These are phyloP conservation scores for Siderastrea radians DNA, from an alignment of 92 coral and sea anemone species.

Conservation along the genomic window DNA sequence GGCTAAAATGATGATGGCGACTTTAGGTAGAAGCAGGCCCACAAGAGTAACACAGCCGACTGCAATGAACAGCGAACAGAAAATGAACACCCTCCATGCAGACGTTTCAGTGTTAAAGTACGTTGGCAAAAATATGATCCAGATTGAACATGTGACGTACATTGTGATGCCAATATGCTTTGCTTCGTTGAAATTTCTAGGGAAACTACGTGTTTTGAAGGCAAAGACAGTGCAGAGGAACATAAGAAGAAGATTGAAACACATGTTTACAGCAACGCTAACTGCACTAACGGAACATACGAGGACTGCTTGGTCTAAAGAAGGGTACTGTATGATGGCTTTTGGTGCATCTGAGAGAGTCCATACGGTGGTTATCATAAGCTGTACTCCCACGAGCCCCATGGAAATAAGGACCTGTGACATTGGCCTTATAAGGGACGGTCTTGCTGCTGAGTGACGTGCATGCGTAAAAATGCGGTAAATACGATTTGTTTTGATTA, in stretches of 20 bases:
- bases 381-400: constrained; percentile 86
- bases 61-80: constrained; percentile 53
- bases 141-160: constrained; percentile 93
- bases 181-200: constrained; percentile 99
- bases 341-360: constrained; percentile 80
- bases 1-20: constrained; percentile 47
- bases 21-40: constrained; percentile 86
- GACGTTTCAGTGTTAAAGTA: constrained; percentile 66
- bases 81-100: constrained; percentile 64
- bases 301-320: constrained; percentile 42
- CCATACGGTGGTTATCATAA: constrained; percentile 87
- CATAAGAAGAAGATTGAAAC: constrained; percentile 87
- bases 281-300: constrained; percentile 66
- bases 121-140: constrained; percentile 91
- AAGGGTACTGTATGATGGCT: constrained; percentile 67
- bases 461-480: constrained; percentile 93
- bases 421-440: constrained; percentile 85
- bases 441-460: constrained; percentile 86
- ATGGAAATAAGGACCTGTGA: constrained; percentile 84
- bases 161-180: constrained; percentile 93
- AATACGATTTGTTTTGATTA: constrained; percentile 94
- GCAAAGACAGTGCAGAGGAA: constrained; percentile 87
- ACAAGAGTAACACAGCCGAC: constrained; percentile 85
- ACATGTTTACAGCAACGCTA: constrained; percentile 72
- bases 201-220: constrained; percentile 92